phyloP scores from a whole-genome alignment of 2,888 invertebrate species.

The Agriopis marginaria region DNA sequence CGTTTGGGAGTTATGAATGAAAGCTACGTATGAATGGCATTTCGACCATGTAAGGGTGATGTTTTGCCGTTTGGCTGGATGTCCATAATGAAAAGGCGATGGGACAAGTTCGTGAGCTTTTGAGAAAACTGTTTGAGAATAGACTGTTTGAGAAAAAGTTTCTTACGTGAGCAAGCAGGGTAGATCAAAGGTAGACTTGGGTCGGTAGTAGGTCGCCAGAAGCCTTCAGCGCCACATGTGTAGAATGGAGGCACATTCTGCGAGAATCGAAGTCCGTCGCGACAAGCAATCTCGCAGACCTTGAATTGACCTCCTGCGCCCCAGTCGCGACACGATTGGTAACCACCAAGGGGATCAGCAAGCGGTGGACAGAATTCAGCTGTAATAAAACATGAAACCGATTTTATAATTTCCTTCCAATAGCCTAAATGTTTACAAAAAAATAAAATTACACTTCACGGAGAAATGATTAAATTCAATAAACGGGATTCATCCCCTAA shows the following conservation, averaged over 20 bases:
- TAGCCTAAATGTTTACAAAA: no score
- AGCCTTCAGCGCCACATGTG: constrained; percentile 98
- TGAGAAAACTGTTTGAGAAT: no score
- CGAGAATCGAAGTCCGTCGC: constrained; percentile 95
- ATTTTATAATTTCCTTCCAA: not conserved
- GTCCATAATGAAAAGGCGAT: no score
- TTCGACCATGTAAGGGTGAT: no score
- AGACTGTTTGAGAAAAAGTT: constrained; percentile 7
- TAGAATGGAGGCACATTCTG: constrained; percentile 98
- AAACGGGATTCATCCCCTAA: no score
- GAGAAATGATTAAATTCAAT: no score
- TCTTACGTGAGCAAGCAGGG: constrained; percentile 96
- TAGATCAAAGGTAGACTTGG: constrained; percentile 93
- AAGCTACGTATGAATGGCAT: no score
- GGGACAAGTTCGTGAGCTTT: no score
- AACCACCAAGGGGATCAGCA: constrained; percentile 95
- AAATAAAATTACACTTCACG: no score
- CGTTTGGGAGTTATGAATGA: no score
- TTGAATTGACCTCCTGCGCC: constrained; percentile 98
- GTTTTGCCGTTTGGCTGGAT: no score
- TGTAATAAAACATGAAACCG: constrained; percentile 61
- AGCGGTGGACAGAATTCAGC: constrained; percentile 97
- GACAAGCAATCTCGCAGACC: constrained; percentile 96
- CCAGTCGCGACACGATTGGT: constrained; percentile 97
- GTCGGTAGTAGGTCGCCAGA: constrained; percentile 96